These are phyloP conservation scores for Rhinophrynus dorsalis DNA, from an alignment of 2,797 vertebrate genomes.

Conservation along the genomic window DNA sequence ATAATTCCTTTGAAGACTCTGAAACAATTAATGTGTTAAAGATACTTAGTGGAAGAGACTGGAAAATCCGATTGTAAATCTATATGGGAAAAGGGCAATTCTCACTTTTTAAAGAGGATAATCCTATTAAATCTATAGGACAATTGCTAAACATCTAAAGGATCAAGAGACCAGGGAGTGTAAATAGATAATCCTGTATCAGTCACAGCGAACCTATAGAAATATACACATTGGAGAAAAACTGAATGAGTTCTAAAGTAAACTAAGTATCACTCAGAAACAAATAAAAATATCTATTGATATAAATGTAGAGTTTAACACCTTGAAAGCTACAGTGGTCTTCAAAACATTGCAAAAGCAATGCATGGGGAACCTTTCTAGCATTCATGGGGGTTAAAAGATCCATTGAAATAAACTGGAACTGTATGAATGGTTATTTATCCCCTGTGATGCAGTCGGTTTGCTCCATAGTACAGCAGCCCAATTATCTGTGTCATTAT, in stretches of 20 bases:
- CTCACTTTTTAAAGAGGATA: slow-evolving; percentile 8
- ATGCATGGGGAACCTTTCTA: slow-evolving; percentile 23
- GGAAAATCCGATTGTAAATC: slow-evolving; percentile 21
- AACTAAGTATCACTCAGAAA: too few relatives aligned
- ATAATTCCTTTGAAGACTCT: slow-evolving; percentile 29
- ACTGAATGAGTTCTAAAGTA: not conserved
- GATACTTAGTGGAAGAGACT: not conserved
- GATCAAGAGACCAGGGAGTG: not conserved
- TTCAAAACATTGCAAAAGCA: too few relatives aligned
- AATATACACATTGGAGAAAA: not conserved
- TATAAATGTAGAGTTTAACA: too few relatives aligned
- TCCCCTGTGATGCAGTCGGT: too few relatives aligned
- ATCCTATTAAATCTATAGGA: slow-evolving; percentile 17
- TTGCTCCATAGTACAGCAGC: too few relatives aligned
- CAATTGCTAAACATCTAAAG: slow-evolving; percentile 4
- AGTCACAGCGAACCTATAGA: too few relatives aligned
- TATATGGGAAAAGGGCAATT: slow-evolving; percentile 1
- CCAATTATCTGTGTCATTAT: too few relatives aligned
- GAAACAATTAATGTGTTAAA: slow-evolving; percentile 1
- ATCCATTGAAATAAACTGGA: too few relatives aligned
- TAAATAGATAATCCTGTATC: not conserved
- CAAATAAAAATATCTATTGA: not conserved
- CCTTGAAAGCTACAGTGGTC: too few relatives aligned
- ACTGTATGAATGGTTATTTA: too few relatives aligned
- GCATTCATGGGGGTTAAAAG: too few relatives aligned